Conservation (phyloP, 2,888 invertebrate species). For the Platyscelio sp. region DNA sequence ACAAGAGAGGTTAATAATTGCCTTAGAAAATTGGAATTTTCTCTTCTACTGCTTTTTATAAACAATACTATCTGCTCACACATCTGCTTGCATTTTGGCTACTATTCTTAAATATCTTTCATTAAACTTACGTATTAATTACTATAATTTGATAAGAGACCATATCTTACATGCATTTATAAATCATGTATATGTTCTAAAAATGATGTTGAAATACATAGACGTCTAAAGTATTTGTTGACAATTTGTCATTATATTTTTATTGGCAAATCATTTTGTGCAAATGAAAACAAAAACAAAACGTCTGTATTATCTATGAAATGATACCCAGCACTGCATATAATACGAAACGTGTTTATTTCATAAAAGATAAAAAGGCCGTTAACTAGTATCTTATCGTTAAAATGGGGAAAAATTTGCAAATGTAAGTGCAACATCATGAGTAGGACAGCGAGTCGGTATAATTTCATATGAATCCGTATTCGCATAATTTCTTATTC, state of each 20-base stretch:
- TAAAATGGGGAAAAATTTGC: conserved; percentile 52
- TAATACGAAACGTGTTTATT: conserved; percentile 54
- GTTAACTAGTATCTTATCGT: conserved; percentile 62
- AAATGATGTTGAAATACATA: too few relatives aligned
- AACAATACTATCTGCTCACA: too few relatives aligned
- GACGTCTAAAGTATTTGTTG: not conserved
- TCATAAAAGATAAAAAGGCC: conserved; percentile 56
- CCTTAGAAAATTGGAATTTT: too few relatives aligned
- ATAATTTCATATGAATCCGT: conserved; percentile 55
- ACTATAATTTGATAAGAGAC: too few relatives aligned
- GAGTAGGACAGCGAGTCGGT: conserved; percentile 47
- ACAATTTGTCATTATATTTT: not conserved
- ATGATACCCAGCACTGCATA: conserved; percentile 23
- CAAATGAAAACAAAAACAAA: conserved; percentile 21
- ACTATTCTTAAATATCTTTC: too few relatives aligned
- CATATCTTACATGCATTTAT: too few relatives aligned
- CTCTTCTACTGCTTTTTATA: too few relatives aligned
- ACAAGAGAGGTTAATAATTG: too few relatives aligned
- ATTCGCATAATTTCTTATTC: conserved; percentile 68
- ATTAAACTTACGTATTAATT: too few relatives aligned
- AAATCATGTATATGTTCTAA: too few relatives aligned
- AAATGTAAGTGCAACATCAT: conserved; percentile 62
- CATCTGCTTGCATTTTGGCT: too few relatives aligned
- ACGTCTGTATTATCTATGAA: conserved; percentile 4
- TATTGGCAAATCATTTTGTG: not conserved